Percentiles rank a stretch among this genome's conserved stretches.
Evolutionary conservation across 2,888 invertebrate species (phyloP).

Genomic region (Sphaeridia pumilis): DNA sequence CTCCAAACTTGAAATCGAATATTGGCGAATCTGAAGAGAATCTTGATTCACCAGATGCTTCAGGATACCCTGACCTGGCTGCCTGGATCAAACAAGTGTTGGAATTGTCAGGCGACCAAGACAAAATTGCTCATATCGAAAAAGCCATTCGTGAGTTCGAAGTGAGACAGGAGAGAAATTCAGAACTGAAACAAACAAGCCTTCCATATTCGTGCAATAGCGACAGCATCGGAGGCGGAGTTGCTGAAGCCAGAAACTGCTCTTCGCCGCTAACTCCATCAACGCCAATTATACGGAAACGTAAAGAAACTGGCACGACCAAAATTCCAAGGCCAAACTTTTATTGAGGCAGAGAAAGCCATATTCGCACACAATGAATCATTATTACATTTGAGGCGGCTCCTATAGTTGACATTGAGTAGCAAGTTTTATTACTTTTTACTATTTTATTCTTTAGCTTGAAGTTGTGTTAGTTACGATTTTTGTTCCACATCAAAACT

Average conservation of each 20-base stretch:
- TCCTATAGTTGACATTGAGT: too few species aligned
- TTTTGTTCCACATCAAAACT: too few species aligned
- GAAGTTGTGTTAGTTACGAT: too few species aligned
- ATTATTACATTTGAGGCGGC: too few species aligned
- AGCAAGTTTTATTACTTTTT: too few species aligned
- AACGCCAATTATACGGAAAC: slow-evolving; percentile 20
- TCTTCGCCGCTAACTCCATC: background rate
- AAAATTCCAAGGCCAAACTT: slow-evolving; percentile 36
- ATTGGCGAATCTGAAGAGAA: slow-evolving; percentile 1
- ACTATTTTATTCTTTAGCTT: too few species aligned
- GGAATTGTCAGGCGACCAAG: slow-evolving; percentile 32
- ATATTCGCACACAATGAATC: too few species aligned
- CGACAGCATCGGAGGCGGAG: background rate
- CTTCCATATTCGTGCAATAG: slow-evolving; percentile 25
- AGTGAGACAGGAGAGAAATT: slow-evolving; percentile 20
- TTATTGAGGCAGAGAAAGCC: too few species aligned
- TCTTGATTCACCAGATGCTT: background rate
- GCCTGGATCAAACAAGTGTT: slow-evolving; percentile 32
- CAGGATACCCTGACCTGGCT: slow-evolving; percentile 27
- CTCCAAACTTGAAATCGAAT: slow-evolving; percentile 9
- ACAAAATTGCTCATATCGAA: slow-evolving; percentile 36
- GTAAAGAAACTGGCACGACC: slow-evolving; percentile 32
- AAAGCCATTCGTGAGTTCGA: slow-evolving; percentile 34
- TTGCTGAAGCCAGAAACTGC: background rate
- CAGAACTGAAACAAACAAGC: slow-evolving; percentile 23